These are phyloP conservation scores for Magallana angulata DNA, from an alignment of 1,140 invertebrate genomes.

Conservation along the genomic window DNA sequence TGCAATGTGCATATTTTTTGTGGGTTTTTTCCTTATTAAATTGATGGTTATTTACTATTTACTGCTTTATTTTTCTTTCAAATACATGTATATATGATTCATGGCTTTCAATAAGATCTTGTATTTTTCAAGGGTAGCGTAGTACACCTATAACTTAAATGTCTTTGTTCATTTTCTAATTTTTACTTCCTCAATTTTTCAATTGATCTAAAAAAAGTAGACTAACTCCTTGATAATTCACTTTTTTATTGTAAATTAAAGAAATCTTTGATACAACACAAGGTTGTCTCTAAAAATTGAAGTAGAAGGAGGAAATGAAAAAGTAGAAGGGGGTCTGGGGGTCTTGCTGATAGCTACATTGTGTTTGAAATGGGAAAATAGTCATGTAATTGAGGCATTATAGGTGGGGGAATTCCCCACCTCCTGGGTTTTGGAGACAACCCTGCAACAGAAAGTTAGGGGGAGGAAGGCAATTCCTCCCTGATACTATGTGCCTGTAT, in stretches of 20 bases:
- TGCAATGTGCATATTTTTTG: slow-evolving; percentile 6
- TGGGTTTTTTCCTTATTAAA: neutral
- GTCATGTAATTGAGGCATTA: too few relatives aligned
- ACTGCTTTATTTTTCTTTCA: slow-evolving; percentile 8
- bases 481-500: too few relatives aligned
- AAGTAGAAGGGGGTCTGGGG: too few relatives aligned
- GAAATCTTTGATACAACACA: neutral
- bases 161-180: neutral
- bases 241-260: slow-evolving; percentile 2
- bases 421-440: too few relatives aligned
- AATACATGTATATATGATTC: neutral
- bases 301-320: too few relatives aligned
- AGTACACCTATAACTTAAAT: neutral
- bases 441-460: too few relatives aligned
- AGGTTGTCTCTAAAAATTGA: neutral
- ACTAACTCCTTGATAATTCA: neutral
- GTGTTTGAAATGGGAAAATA: too few relatives aligned
- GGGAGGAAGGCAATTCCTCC: too few relatives aligned
- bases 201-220: neutral
- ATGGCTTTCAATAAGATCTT: neutral
- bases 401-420: too few relatives aligned
- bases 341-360: too few relatives aligned
- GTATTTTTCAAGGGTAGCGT: neutral
- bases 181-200: neutral
- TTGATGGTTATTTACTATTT: neutral